Conservation (phyloP, 2,797 vertebrate genomes). For the Platyrinchus mystaceus region DNA sequence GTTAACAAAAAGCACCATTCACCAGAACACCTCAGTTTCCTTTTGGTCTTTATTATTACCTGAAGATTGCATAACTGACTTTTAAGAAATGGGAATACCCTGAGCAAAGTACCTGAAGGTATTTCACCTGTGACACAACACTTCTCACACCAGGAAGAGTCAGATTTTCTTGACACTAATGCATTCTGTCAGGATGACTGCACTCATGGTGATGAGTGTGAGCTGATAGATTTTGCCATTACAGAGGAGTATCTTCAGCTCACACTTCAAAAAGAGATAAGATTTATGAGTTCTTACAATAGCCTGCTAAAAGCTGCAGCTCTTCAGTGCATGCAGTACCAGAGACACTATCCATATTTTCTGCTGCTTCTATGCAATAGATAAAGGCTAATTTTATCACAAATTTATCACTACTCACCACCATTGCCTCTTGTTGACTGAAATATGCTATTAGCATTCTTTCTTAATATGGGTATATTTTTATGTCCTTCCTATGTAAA, state of each 20-base stretch:
- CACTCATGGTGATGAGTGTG: slow-evolving; percentile 26
- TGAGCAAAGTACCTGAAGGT: not conserved
- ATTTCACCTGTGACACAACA: slow-evolving; percentile 12
- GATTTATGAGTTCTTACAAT: not conserved
- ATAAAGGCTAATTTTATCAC: not conserved
- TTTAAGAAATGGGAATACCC: slow-evolving; percentile 4
- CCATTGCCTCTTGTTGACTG: not conserved
- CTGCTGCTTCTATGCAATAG: not conserved
- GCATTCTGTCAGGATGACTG: not conserved
- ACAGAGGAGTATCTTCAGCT: slow-evolving; percentile 13
- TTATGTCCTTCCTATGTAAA: not conserved
- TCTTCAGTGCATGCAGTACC: not conserved
- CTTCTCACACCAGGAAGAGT: slow-evolving; percentile 6
- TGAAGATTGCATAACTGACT: not conserved
- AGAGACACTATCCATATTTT: not conserved
- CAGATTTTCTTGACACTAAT: slow-evolving; percentile 25
- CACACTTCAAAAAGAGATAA: slow-evolving; percentile 39
- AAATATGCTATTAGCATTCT: not conserved
- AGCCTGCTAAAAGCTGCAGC: not conserved
- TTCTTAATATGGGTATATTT: not conserved
- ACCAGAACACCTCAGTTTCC: not conserved
- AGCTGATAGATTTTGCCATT: slow-evolving; percentile 31
- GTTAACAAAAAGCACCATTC: not conserved
- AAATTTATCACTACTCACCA: not conserved
- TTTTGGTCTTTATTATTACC: not conserved